Base-by-base conservation (phyloP, 2,113 vertebrate species). In the Hipposideros armiger region DNA sequence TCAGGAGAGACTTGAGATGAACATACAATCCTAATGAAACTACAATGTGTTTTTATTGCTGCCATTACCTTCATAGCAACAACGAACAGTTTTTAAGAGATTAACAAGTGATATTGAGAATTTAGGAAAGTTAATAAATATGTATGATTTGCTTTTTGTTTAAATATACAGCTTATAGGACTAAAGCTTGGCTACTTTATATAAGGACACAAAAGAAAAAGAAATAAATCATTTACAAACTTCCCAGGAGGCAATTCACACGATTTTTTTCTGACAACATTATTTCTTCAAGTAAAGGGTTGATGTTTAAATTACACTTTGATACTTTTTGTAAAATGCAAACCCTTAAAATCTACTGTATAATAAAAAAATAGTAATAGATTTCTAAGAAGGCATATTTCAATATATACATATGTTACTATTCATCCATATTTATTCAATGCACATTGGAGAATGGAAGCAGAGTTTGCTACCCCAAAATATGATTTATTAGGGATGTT, bases 141-240 rank as follows among this genome's bases (percentile, higher is more conserved):
- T 6, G 16, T 72, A 62, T 73, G 74, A 95, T 72, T 32, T 67
- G 22, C 11, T 56, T 95, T 90, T 73, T 26, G 7, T 50, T 66
- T 45, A 26, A 77, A 76, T 86, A 62, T 78, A 54, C 10, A 90
- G 36, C 19, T 66, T 58, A 58, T 36, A 74, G 73, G 26, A 94
- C 81, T 77, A 77, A 94, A 40, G 32, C 28, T 82, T 77, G 30
- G 47, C 30, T 93, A 40, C 50, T 87, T 92, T 77, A 66, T 17
- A 58, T 52, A 77, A 86, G 22, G 19, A 66, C 62, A 78, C 13
- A 76, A 70, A 93, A 36, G 16, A 45, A 28, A 87, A 96, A 47
- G 32, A 58, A 95, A 69, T 14, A 96, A 83, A 95, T 85, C 11
- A 72, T 54, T 96, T 72, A 86, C 47, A 85, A 87, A 67, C 56